Conservation (phyloP, 2,888 invertebrate species). For the Blomia tropicalis region DNA sequence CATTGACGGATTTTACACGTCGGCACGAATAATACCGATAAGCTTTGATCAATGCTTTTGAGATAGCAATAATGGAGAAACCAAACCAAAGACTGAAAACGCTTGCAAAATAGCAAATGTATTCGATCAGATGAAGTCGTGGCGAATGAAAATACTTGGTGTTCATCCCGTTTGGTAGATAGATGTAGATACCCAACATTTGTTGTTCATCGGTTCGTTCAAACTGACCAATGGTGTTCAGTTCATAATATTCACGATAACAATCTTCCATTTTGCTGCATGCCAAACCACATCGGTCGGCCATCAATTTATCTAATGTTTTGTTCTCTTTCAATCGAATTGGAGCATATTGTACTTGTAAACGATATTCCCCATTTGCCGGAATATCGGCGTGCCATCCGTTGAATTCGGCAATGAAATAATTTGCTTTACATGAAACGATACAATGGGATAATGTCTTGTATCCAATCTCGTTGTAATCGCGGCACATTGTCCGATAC, state of each 20-base stretch:
- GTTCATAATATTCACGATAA: conserved; percentile 7
- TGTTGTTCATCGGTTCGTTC: conserved; percentile 7
- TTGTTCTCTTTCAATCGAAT: conserved; percentile 2
- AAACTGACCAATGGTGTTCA: conserved; percentile 6
- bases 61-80: conserved; percentile 20
- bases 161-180: conserved; percentile 19
- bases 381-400: conserved; percentile 21
- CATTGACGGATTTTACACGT: no score
- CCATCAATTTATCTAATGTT: conserved; percentile 19
- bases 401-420: conserved; percentile 4
- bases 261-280: conserved; percentile 18
- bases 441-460: conserved; percentile 17
- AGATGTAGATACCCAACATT: conserved; percentile 4
- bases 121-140: conserved; percentile 20
- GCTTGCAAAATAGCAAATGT: conserved; percentile 21
- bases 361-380: neutral
- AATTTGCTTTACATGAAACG: conserved; percentile 16
- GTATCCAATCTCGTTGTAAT: conserved; percentile 18
- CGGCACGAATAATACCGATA: neutral
- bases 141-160: conserved; percentile 19
- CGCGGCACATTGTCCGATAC: conserved; percentile 12
- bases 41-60: conserved; percentile 9
- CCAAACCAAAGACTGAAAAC: conserved; percentile 23
- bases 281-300: neutral
- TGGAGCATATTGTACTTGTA: neutral